These are phyloP conservation scores for Sciaenops ocellatus DNA, from an alignment of 2,797 vertebrate genomes.

Conservation along the genomic window DNA sequence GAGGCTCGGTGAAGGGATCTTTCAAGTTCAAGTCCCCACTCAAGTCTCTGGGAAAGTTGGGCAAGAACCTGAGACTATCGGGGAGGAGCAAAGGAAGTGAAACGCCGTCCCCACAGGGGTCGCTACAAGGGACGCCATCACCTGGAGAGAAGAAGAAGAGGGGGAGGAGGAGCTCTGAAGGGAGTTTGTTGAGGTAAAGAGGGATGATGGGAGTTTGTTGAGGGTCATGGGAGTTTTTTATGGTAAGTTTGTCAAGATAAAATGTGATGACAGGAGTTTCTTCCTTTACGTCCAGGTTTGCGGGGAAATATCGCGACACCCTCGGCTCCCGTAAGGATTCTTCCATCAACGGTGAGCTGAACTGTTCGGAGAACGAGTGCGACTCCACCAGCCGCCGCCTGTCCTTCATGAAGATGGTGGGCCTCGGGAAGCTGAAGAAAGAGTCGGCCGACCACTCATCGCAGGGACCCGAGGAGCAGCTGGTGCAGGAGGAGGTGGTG, in stretches of 20 bases:
- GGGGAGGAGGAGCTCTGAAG: conserved; percentile 89
- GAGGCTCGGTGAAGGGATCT: conserved; percentile 75
- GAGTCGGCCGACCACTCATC: conserved; percentile 84
- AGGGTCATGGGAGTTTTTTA: background rate
- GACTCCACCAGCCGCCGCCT: conserved; percentile 84
- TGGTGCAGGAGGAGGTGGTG: conserved; percentile 76
- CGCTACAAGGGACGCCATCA: conserved; percentile 75
- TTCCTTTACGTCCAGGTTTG: conserved; percentile 73
- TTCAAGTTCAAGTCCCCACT: conserved; percentile 84
- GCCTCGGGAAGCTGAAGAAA: conserved; percentile 82
- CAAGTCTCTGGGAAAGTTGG: conserved; percentile 85
- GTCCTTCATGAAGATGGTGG: conserved; percentile 89
- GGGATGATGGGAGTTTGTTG: background rate
- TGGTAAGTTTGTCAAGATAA: background rate
- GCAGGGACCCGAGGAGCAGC: conserved; percentile 79
- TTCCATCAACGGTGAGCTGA: conserved; percentile 76
- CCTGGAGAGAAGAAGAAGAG: conserved; percentile 84
- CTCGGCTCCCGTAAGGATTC: conserved; percentile 79
- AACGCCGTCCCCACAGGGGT: conserved; percentile 79
- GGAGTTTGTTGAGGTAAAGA: conserved; percentile 85
- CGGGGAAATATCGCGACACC: conserved; percentile 81
- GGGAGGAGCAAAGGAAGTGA: conserved; percentile 70
- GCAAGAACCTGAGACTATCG: conserved; percentile 83
- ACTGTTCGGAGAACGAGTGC: conserved; percentile 71
- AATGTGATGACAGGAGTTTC: background rate